These are phyloP conservation scores for Bujurquina vittata DNA, from an alignment of 2,113 vertebrate species.

Conservation along the genomic window DNA sequence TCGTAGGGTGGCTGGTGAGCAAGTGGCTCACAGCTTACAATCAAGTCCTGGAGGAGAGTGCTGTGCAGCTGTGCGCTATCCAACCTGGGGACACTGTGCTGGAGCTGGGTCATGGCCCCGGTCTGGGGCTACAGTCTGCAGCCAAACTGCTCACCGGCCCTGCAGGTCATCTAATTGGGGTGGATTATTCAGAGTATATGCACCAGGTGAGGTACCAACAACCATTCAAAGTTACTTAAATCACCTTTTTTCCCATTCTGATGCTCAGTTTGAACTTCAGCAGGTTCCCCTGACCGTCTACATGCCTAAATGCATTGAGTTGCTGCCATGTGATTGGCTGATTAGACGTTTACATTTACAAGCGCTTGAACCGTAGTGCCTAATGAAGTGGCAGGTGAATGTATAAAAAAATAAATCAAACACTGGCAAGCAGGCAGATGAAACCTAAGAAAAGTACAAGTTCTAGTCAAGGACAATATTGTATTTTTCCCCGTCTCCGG, in stretches of 20 bases:
- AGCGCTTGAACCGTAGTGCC: no score
- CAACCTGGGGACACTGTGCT: conserved; percentile 73
- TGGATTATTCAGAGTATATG: conserved; percentile 81
- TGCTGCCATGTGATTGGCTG: no score
- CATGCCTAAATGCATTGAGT: no score
- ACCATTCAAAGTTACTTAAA: no score
- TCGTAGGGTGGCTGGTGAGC: conserved; percentile 70
- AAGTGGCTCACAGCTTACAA: conserved; percentile 62
- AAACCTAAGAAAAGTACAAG: background rate
- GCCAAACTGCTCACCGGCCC: conserved; percentile 61
- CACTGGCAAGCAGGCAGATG: background rate
- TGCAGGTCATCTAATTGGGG: conserved; percentile 69
- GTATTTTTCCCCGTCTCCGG: background rate
- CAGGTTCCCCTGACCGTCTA: no score
- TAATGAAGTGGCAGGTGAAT: background rate
- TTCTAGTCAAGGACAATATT: background rate
- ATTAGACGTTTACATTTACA: no score
- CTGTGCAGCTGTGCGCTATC: conserved; percentile 70
- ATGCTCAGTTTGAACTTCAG: no score
- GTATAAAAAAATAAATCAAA: background rate
- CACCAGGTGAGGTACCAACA: conserved; percentile 56
- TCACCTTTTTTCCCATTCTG: no score
- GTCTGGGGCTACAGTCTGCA: conserved; percentile 70
- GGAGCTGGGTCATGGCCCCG: conserved; percentile 77
- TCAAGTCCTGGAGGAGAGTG: conserved; percentile 67